These are phyloP conservation scores for Hecatera dysodea DNA, from an alignment of 2,888 invertebrate species.

Conservation along the genomic window DNA sequence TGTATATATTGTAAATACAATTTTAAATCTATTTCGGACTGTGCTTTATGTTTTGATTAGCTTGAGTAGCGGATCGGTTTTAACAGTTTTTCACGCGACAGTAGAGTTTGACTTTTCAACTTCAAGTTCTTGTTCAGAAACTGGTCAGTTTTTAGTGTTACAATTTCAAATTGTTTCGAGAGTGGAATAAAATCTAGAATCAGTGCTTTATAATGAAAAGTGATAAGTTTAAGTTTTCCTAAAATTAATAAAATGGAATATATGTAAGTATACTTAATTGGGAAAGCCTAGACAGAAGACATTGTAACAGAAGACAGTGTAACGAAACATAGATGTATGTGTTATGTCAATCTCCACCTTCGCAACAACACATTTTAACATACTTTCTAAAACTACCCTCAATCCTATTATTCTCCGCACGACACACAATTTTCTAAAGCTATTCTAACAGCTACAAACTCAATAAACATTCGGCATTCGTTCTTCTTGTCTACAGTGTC, in stretches of 20 bases:
- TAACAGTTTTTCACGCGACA: too few relatives aligned
- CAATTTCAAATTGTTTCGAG: neutral
- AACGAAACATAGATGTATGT: neutral
- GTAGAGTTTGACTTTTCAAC: too few relatives aligned
- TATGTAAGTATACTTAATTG: neutral
- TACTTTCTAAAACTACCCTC: constrained; percentile 28
- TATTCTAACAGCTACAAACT: constrained; percentile 32
- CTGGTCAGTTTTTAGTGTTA: too few relatives aligned
- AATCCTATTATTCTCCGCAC: constrained; percentile 1
- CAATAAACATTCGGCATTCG: constrained; percentile 43
- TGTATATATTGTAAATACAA: too few relatives aligned
- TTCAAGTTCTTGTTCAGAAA: too few relatives aligned
- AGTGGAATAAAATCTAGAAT: neutral
- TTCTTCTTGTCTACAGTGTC: constrained; percentile 36
- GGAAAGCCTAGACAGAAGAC: neutral
- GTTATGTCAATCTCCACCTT: neutral
- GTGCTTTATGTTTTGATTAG: neutral
- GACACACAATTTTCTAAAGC: constrained; percentile 26
- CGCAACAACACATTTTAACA: constrained; percentile 10
- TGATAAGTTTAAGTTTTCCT: too few relatives aligned
- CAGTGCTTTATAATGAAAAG: too few relatives aligned
- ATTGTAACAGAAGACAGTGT: too few relatives aligned
- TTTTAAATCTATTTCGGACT: constrained; percentile 6
- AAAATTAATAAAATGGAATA: too few relatives aligned
- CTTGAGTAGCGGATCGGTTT: neutral